Base-by-base conservation (phyloP, 2,113 vertebrate genomes). In the Lophochroa leadbeateri region DNA sequence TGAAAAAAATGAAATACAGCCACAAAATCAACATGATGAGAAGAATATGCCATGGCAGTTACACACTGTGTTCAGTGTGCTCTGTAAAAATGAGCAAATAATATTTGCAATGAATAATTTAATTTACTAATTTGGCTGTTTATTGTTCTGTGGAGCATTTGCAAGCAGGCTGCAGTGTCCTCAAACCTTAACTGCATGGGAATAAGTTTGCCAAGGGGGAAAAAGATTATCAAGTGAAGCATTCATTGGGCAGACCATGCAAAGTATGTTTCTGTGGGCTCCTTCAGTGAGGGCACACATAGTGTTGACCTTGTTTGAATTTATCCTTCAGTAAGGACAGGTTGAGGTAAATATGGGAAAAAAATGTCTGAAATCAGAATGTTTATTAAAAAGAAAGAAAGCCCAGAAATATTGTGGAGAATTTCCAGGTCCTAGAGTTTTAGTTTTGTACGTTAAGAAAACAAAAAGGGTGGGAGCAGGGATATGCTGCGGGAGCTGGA, bases 71-170 rank as follows among this genome's bases (percentile, higher is more conserved):
- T 72, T 47, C 33, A 39, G 25, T 69, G 68, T 71, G 74, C 29
- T 90, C 67, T 69, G 64, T 82, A 67, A 88, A 82, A 94, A 86
- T 46, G 78, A 83, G n/a, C 33, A 88, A 94, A 82, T 77, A 83
- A 88, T 58, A 35, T 83, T 89, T 77, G 39, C 68, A 91, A 77
- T 94, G 72, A 95, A 94, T 96, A 93, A 89, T 93, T 91, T 64
- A 43, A 46, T 64, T 88, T 81, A 80, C 63, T 91, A 83, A 86
- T 91, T 86, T 43, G 29, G 44, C 44, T 76, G 33, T 82, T 91
- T 86, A 61, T 91, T 3, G 6, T 11, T 33, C 61, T 72, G 57
- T 64, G 68, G 65, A 89, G 83, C 81, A 81, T 52, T 78, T 93
- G 58, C 43, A 80, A 86, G 64, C 47, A 86, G 37, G 29, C 17